Conservation (phyloP, 2,797 vertebrate genomes). For the Lacerta bilineata region DNA sequence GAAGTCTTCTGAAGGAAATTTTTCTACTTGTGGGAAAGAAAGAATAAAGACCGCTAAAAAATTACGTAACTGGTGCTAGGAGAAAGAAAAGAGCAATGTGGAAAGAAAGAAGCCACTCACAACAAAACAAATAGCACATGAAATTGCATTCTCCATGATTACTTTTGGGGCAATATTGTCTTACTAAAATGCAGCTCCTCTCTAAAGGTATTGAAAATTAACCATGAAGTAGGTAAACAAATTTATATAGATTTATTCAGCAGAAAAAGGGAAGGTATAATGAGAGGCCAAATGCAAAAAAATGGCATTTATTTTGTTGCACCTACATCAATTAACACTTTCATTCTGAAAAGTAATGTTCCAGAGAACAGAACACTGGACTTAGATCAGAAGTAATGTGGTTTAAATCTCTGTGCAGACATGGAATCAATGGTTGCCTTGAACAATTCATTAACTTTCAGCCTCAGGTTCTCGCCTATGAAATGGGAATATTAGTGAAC, state of each 20-base stretch:
- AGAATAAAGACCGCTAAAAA: neutral
- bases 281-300: neutral
- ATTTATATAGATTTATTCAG: neutral
- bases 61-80: slow-evolving; percentile 8
- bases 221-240: neutral
- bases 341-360: neutral
- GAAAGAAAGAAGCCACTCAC: slow-evolving; percentile 11
- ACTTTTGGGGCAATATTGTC: neutral
- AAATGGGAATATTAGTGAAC: slow-evolving; percentile 3
- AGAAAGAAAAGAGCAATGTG: neutral
- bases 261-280: neutral
- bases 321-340: neutral
- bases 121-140: slow-evolving; percentile 7
- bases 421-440: neutral
- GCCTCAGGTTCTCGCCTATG: neutral
- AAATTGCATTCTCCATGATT: slow-evolving; percentile 34
- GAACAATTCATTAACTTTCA: neutral
- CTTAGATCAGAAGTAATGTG: too few relatives aligned
- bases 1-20: neutral
- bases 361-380: neutral
- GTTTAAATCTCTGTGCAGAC: neutral
- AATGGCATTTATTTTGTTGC: neutral
- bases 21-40: slow-evolving; percentile 27
- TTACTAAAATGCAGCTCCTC: slow-evolving; percentile 13
- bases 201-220: slow-evolving; percentile 4